Evolutionary conservation across 2,113 vertebrate genomes (phyloP), one percentile per base, ranked within the genome.

Genomic region (Solenodon paradoxus): DNA sequence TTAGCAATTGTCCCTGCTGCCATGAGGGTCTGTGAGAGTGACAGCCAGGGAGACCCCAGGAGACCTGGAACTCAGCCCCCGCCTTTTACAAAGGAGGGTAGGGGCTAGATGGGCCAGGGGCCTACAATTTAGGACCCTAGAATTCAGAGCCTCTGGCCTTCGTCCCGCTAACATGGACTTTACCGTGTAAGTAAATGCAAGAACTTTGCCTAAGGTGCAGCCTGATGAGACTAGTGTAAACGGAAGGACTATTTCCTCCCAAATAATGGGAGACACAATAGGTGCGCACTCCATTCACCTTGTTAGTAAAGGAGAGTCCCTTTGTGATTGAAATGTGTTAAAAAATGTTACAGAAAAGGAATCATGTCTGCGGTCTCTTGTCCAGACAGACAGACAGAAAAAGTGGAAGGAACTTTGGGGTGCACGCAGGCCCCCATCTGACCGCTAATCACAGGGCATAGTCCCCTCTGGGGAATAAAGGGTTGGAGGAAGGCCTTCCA

Each of bases 21-120:
- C 9, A 15, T 38, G 22, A 35, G 53, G 7, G 13, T 8, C 0
- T 5, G 20, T 1, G n/a, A 35, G 10, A 19, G 35, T 0, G 3
- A 42, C 0, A 55, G 40, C 17, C 2, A 45, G 38, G 7, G 79
- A 51, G 84, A 47, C 26, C 15, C 16, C 9, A 35, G 7, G 28
- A 5, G 0, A 0, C 1, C 4, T 11, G 0, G 51, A 26, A 16
- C 0, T 2, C 8, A 8, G 20, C 19, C 12, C 13, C 11, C 4
- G 22, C 63, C 55, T 20, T 35, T 12, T 1, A 32, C n/a, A 26
- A 13, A 40, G 61, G 32, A 45, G 59, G 59, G 42, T 45, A 3
- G 12, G 79, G 16, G 74, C 38, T 8, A 15, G 47, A 38, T 1
- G 38, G 57, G 47, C 1, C 9, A 61, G n/a, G 9, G 32, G 7